Conservation (phyloP, 2,888 invertebrate genomes). For the Sphaeridia pumilis region DNA sequence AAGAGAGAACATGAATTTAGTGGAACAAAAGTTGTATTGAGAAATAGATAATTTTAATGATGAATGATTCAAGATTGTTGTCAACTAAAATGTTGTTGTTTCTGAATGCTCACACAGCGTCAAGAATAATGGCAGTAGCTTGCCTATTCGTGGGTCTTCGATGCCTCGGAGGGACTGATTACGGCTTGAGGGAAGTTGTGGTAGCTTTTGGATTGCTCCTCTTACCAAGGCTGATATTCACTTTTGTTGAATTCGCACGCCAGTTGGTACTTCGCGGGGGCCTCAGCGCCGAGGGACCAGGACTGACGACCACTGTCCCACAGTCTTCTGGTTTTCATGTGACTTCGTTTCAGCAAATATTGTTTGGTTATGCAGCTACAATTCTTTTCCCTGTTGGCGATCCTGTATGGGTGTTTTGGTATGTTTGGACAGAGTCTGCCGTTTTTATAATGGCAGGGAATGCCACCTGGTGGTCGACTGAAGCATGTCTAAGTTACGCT, state of each 20-base stretch:
- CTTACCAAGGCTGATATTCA: constrained; percentile 23
- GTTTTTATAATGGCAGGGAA: constrained; percentile 22
- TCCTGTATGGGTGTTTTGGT: constrained; percentile 31
- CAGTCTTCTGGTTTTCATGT: not conserved
- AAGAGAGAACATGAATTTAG: no score
- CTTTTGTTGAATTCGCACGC: constrained; percentile 19
- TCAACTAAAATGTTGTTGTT: not conserved
- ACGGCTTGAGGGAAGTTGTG: constrained; percentile 9
- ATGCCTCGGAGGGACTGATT: constrained; percentile 15
- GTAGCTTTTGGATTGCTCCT: constrained; percentile 17
- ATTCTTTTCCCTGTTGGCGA: constrained; percentile 29
- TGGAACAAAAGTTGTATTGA: no score
- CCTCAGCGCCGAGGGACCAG: not conserved
- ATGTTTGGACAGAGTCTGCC: constrained; percentile 22
- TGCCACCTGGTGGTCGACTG: constrained; percentile 9
- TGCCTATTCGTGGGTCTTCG: constrained; percentile 19
- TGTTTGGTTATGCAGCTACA: constrained; percentile 28
- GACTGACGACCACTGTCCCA: not conserved
- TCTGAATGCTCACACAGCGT: constrained; percentile 15
- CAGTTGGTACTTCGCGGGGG: constrained; percentile 2
- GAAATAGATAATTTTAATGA: no score
- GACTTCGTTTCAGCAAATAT: constrained; percentile 4
- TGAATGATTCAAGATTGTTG: no score
- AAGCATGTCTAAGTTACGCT: constrained; percentile 11
- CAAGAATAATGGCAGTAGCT: constrained; percentile 26